Evolutionary conservation across 2,888 invertebrate species (phyloP).

Genomic region (Mythimna lalbum): DNA sequence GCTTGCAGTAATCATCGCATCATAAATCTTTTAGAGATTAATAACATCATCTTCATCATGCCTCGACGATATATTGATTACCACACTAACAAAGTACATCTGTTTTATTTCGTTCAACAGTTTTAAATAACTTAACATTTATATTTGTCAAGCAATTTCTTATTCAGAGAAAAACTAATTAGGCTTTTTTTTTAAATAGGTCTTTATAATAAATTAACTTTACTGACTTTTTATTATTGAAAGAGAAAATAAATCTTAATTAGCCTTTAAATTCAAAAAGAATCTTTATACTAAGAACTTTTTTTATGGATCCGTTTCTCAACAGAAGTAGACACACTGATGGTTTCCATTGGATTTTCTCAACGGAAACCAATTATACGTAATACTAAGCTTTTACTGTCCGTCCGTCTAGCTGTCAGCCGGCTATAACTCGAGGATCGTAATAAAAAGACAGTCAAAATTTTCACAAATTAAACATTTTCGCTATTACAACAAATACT

Average conservation of each 20-base stretch:
- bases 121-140: slow-evolving; percentile 11
- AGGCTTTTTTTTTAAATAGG: not conserved
- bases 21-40: slow-evolving; percentile 33
- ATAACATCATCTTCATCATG: slow-evolving; percentile 42
- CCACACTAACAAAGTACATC: slow-evolving; percentile 24
- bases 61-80: slow-evolving; percentile 33
- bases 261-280: too few species aligned
- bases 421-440: too few species aligned
- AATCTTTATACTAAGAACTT: not conserved
- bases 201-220: slow-evolving; percentile 2
- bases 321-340: too few species aligned
- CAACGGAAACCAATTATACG: too few species aligned
- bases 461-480: too few species aligned
- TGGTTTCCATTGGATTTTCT: too few species aligned
- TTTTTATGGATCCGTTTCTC: too few species aligned
- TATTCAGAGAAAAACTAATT: not conserved
- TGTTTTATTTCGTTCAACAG: slow-evolving; percentile 34
- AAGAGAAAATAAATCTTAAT: not conserved
- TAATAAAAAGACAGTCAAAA: too few species aligned
- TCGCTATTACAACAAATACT: too few species aligned
- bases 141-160: slow-evolving; percentile 19
- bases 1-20: slow-evolving; percentile 18
- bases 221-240: not conserved
- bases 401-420: too few species aligned
- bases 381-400: not conserved